These are phyloP conservation scores for Sphenopsis melanotis DNA, from an alignment of 2,797 vertebrate species.

Conservation along the genomic window DNA sequence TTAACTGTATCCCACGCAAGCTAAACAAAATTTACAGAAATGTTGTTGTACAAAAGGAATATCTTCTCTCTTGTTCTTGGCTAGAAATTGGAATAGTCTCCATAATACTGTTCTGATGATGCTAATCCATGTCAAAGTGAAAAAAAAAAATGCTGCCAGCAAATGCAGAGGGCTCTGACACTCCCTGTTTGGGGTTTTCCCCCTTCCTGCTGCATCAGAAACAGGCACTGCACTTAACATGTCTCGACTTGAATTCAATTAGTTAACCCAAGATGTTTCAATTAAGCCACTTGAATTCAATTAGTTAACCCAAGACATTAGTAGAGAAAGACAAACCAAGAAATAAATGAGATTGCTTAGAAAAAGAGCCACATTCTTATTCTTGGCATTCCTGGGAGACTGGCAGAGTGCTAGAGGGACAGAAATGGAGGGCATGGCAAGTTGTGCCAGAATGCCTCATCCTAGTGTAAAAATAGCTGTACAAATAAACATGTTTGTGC, in stretches of 20 bases:
- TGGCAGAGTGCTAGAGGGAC: background rate
- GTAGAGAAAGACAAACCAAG: background rate
- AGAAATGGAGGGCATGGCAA: background rate
- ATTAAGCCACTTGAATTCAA: slow-evolving; percentile 64
- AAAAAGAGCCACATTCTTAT: background rate
- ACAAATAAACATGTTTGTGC: background rate
- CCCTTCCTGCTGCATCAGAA: background rate
- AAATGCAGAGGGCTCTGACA: background rate
- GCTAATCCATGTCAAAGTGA: slow-evolving; percentile 14
- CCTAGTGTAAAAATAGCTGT: background rate
- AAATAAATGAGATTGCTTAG: slow-evolving; percentile 27
- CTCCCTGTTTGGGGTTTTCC: background rate
- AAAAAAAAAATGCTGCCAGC: background rate
- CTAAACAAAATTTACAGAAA: slow-evolving; percentile 80
- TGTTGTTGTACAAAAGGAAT: slow-evolving; percentile 71
- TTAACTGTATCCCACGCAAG: slow-evolving; percentile 82
- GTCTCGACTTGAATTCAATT: slow-evolving; percentile 63
- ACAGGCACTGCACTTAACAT: background rate
- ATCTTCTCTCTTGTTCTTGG: slow-evolving; percentile 30
- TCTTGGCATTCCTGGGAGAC: background rate
- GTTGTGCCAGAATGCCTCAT: background rate
- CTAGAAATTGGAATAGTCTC: slow-evolving; percentile 46
- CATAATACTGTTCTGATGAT: slow-evolving; percentile 21
- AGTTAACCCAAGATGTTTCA: slow-evolving; percentile 64
- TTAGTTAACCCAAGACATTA: slow-evolving; percentile 61